Evolutionary conservation across 2,888 invertebrate species (phyloP).

Genomic region (Rhopalosiphum nymphaeae): DNA sequence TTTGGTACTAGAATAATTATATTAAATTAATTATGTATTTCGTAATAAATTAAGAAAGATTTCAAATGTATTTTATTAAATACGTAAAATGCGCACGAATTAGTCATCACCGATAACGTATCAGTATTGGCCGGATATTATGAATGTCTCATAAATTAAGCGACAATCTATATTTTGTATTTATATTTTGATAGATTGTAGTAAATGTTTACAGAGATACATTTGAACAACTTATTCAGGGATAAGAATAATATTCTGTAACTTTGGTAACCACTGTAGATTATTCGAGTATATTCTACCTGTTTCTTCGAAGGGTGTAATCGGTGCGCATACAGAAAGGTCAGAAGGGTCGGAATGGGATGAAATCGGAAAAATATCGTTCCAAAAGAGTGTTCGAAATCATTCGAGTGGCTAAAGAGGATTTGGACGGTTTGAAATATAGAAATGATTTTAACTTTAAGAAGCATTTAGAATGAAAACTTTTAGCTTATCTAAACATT

Average conservation of each 20-base stretch:
- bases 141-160: not conserved
- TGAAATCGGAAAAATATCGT: conserved; percentile 3
- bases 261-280: not conserved
- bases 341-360: not conserved
- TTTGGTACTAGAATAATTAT: not conserved
- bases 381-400: conserved; percentile 17
- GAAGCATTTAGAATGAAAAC: conserved; percentile 4
- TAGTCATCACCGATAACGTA: not conserved
- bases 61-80: not conserved
- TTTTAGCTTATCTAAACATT: conserved; percentile 37
- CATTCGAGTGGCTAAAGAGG: not conserved
- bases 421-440: conserved; percentile 43
- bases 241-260: not conserved
- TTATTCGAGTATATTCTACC: not conserved
- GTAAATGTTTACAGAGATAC: not conserved
- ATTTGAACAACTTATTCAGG: not conserved
- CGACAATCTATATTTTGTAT: not conserved
- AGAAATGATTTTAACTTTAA: conserved; percentile 18
- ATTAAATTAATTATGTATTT: not conserved
- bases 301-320: not conserved
- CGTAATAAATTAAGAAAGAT: not conserved
- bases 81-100: not conserved
- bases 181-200: not conserved
- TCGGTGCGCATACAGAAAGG: conserved; percentile 21
- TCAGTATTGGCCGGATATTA: not conserved